Conservation (phyloP, 2,888 invertebrate genomes). For the Orchestes rusci region DNA sequence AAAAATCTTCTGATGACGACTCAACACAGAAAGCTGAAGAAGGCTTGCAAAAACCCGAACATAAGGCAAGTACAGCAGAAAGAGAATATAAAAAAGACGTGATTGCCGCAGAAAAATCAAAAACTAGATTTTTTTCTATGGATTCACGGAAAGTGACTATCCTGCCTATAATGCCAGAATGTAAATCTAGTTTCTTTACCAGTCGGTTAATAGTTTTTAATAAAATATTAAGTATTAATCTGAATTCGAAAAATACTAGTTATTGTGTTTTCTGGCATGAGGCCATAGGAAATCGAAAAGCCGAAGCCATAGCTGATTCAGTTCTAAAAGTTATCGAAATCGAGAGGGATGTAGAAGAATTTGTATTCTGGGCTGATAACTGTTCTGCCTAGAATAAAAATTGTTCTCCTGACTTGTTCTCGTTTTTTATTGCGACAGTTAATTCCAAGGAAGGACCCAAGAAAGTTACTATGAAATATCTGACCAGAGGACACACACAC, state of each 20-base stretch:
- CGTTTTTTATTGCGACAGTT: slow-evolving; percentile 12
- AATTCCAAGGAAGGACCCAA: slow-evolving; percentile 14
- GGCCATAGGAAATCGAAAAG: slow-evolving; percentile 16
- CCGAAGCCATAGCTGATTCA: slow-evolving; percentile 17
- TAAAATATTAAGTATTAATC: slow-evolving; percentile 14
- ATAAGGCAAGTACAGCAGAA: slow-evolving; percentile 2
- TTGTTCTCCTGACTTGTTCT: slow-evolving; percentile 11
- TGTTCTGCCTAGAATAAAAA: slow-evolving; percentile 5
- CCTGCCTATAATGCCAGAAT: slow-evolving; percentile 19
- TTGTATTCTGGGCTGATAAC: slow-evolving; percentile 22
- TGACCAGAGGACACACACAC: slow-evolving; percentile 21
- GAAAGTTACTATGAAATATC: slow-evolving; percentile 12
- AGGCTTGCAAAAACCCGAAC: not conserved
- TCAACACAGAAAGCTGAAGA: not conserved
- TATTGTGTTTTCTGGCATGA: slow-evolving; percentile 24
- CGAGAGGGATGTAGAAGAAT: slow-evolving; percentile 12
- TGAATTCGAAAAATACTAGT: slow-evolving; percentile 9
- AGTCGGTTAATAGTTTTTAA: slow-evolving; percentile 20
- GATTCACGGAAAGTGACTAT: slow-evolving; percentile 5
- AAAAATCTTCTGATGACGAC: not conserved
- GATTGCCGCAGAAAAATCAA: not conserved
- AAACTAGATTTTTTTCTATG: slow-evolving; percentile 1
- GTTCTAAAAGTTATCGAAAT: slow-evolving; percentile 11
- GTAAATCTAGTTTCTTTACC: slow-evolving; percentile 17
- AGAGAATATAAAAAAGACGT: slow-evolving; percentile 6